Base-by-base conservation (phyloP, 2,888 invertebrate species). In the Drosophila peninsularis region DNA sequence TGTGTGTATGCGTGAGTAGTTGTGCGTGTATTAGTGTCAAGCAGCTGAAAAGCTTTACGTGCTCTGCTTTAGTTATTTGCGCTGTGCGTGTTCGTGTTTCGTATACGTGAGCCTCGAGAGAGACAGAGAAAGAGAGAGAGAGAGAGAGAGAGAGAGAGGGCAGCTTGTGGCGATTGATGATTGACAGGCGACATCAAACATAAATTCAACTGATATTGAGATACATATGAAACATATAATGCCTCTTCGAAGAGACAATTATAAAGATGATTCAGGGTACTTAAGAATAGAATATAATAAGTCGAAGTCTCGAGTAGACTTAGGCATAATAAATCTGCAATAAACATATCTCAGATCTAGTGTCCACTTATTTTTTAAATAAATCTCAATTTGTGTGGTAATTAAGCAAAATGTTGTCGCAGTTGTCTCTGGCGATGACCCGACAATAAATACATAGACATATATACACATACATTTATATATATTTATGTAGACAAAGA, bases 371-470 rank as follows among this genome's bases (percentile, higher is more conserved):
- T 67, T 45, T 39, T 44, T 52, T 61, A 62, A 73, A 68, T 57
- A 71, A 71, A 63, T 74, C 71, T 64, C 50, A 73, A 60, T 78
- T 62, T 57, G 24, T 49, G 55, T 21, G 34, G 42, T 45, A 67
- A 70, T 64, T 72, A 68, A 72, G 19, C 49, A 30, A 49, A 58
- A 44, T 44, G 34, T 41, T 52, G 58, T 60, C 54, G 30, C 19
- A 50, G 41, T 47, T 53, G 39, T 41, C 42, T 32, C 36, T 39
- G 45, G 64, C 42, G 45, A 45, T 62, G 60, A 72, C 62, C 53
- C 44, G 47, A 37, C 42, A 44, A 14, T 11, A n/a, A 21, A 19
- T n/a, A 50, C 14, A 49, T 7, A 9, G 7, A 50, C 9, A 21
- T 9, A 13, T 24, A 14, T 14, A 14, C 24, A 24, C 14, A 42